Evolutionary conservation across 2,888 invertebrate genomes (phyloP), one percentile per base, ranked within the genome.

Genomic region (Lepidochrysops patricia): DNA sequence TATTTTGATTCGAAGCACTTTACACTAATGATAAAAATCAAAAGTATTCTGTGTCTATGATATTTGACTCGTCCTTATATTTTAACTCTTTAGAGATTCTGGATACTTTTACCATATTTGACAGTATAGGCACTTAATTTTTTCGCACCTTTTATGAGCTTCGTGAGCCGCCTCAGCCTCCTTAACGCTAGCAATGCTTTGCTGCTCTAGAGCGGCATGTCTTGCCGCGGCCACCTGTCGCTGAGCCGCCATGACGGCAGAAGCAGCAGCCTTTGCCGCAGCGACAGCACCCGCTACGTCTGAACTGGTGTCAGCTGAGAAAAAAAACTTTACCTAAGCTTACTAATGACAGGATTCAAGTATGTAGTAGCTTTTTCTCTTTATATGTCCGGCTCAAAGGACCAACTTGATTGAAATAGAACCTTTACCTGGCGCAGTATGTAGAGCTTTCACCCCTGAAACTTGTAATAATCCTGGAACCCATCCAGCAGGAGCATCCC

Each of bases 181-280:
- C 72, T 94, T 94, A n/a, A 93, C 93, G 67, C 92, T 91, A 35
- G 95, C 94, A 29, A 93, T 83, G 66, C 92, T 92, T 72, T 95
- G 95, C 64, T 94, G 94, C 67, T 93, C 90, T 4, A 94, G 76
- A 0, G 94, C 93, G 1, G 92, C 91, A 64, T 94, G 93, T 71
- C 94, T 95, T 2, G 93, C 94, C 0, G 92, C 92, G 32, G 93
- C 91, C 25, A 95, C 94, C 65, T 93, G 92, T 57, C 93, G 93
- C 71, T 94, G 94, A 0, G 94, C 94, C 12, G 92, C 84, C 70
- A 92, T 89, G 4, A 95, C 94, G 59, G 93, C 93, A 0, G 91
- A 86, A 0, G 93, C 92, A 0, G 94, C 94, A 64, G 94, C 92
- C 69, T 94, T 94, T 0, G 95, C 95, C 0, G 93, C 92, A 2